phyloP scores from a whole-genome alignment of 2,797 vertebrate species.

The Pyrocephalus nanus region DNA sequence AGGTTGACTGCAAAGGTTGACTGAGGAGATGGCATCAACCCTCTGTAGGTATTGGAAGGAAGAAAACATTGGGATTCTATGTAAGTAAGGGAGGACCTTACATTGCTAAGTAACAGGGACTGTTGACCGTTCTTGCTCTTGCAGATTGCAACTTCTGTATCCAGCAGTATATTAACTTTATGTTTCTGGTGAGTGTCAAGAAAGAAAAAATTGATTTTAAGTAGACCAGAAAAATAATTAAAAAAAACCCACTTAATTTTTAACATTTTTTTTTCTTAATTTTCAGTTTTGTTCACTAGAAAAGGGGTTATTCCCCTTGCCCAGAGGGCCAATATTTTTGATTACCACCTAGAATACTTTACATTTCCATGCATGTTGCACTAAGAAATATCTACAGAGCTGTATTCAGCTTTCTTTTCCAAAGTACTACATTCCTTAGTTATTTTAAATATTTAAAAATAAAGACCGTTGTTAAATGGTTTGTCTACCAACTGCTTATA shows the following conservation, averaged over 20 bases:
- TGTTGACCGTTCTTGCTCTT: neutral
- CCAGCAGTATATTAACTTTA: neutral
- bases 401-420: neutral
- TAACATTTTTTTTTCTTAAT: neutral
- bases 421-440: neutral
- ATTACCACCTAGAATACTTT: neutral
- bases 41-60: neutral
- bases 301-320: neutral
- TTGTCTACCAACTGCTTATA: neutral
- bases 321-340: neutral
- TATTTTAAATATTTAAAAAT: slow-evolving; percentile 3
- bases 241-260: neutral
- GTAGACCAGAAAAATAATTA: neutral
- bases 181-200: neutral
- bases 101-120: neutral
- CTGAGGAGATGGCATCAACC: neutral
- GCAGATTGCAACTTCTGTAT: neutral
- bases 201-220: neutral
- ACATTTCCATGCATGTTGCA: neutral
- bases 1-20: neutral
- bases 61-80: neutral
- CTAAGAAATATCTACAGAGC: neutral
- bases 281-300: neutral
- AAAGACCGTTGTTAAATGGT: neutral
- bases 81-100: neutral